phyloP scores from a whole-genome alignment of 1,140 invertebrate species.

The Delia radicum region DNA sequence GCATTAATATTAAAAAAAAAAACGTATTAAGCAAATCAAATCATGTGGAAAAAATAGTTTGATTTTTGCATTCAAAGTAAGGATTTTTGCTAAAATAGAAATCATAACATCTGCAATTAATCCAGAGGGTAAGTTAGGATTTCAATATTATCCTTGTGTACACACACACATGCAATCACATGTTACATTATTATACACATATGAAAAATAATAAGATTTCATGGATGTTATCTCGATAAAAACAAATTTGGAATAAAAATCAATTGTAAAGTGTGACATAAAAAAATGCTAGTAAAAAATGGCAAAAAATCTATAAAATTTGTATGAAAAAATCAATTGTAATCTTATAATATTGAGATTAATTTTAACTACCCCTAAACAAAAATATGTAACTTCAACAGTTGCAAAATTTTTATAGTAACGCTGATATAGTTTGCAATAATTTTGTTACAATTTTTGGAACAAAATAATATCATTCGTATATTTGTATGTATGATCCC shows the following conservation, averaged over 20 bases:
- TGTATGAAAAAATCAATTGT: not conserved
- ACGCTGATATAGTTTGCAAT: not conserved
- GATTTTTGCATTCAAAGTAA: not conserved
- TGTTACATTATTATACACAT: too few relatives aligned
- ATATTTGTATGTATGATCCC: not conserved
- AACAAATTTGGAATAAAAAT: not conserved
- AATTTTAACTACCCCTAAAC: not conserved
- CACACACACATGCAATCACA: too few relatives aligned
- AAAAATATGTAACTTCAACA: not conserved
- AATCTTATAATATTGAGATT: not conserved
- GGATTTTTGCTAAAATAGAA: not conserved
- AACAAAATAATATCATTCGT: not conserved
- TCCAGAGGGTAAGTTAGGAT: not conserved
- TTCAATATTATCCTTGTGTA: not conserved
- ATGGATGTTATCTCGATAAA: not conserved
- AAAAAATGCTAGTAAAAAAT: not conserved
- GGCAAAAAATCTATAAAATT: not conserved
- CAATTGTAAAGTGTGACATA: not conserved
- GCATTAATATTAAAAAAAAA: not conserved
- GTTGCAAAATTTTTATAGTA: not conserved
- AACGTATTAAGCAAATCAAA: not conserved
- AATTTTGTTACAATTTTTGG: not conserved
- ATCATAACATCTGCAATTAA: constrained; percentile 1
- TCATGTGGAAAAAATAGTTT: not conserved
- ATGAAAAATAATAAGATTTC: too few relatives aligned